Evolutionary conservation across 2,113 vertebrate species (phyloP), one percentile per base, ranked within the genome.

Genomic region (Willisornis vidua): DNA sequence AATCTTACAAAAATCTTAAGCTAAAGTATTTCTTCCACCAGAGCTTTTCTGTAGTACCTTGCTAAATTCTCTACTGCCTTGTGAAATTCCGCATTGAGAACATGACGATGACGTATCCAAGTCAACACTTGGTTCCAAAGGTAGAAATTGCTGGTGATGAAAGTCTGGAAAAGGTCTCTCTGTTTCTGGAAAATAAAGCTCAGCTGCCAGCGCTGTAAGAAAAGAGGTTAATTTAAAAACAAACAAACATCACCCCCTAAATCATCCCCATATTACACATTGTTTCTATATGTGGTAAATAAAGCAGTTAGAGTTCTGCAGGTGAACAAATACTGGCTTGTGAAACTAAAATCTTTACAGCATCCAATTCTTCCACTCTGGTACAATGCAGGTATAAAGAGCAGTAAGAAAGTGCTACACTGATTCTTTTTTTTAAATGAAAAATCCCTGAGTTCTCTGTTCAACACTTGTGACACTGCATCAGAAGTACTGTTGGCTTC

Each of bases 91-190:
- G 39, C 85, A 87, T 9, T 91, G 89, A 89, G 93, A 93, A 80
- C 31, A 96, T 7, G 48, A 77, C 20, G 95, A 96, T 6, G 94
- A 97, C 28, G 86, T 29, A 77, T 97, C 95, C 2, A 90, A 97
- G 75, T 96, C 95, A 39, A 89, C n/a, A 54, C 77, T 96, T 23
- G 97, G 94, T 55, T 98, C 93, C 83, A 98, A 93, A 78, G 97
- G 94, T 67, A 97, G 96, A 87, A 98, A 98, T 73, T 93, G 78
- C 81, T 95, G 91, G 45, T 19, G 88, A 41, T 86, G 90, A 81
- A 97, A 93, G 52, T 87, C 76, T 5, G 37, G 92, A 87, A 97
- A 93, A 91, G 28, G 20, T 24, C 94, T 78, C n/a, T 98, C 97
- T 3, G 37, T 26, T 91, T 97, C 97, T 52, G 97, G 92, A 89